Evolutionary conservation across 1,140 invertebrate genomes (phyloP), one percentile per base, ranked within the genome.

Genomic region (Drosophila sturtevanti): DNA sequence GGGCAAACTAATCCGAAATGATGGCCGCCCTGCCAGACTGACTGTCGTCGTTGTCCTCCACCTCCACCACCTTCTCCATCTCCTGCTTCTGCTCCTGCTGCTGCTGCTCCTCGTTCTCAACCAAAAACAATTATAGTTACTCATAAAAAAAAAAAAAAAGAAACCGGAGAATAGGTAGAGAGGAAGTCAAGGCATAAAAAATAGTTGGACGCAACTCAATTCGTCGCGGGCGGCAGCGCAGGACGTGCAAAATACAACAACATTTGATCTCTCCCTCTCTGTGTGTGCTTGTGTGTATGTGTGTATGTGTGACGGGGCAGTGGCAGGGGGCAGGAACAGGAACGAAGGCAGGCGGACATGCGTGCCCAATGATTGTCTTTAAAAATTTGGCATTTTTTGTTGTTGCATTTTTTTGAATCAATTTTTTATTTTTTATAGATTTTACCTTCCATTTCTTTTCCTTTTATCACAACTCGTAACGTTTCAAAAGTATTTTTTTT

Each of bases 241-340:
- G 64, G 44, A 78, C 81, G 81, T 87, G 81, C 81, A 64, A 85
- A 85, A 87, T 87, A 85, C 78, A 85, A 85, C 85, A 72, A 81
- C 67, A 77, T 61, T 51, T 68, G 10, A 31, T 51, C 35, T 31
- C 54, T 38, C 48, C 52, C 55, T 60, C 12, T 18, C 37, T 56
- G 64, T 34, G 65, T 61, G 69, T 60, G n/a, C n/a, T 61, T 22
- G 35, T 56, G 64, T 34, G 65, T 61, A 64, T 60, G n/a, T 18
- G 68, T 22, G 35, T 27, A 22, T 41, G 37, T n/a, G 22, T 18
- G 18, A 34, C 18, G 21, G 21, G 9, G 54, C 27, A 37, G 69
- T 6, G 22, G 5, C 21, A 48, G 16, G 7, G 7, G 27, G n/a
- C 35, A 51, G 48, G 34, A 18, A 5, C 35, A 58, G 69, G 18